Base-by-base conservation (phyloP, 1,140 invertebrate genomes). In the Campoletis sonorensis region DNA sequence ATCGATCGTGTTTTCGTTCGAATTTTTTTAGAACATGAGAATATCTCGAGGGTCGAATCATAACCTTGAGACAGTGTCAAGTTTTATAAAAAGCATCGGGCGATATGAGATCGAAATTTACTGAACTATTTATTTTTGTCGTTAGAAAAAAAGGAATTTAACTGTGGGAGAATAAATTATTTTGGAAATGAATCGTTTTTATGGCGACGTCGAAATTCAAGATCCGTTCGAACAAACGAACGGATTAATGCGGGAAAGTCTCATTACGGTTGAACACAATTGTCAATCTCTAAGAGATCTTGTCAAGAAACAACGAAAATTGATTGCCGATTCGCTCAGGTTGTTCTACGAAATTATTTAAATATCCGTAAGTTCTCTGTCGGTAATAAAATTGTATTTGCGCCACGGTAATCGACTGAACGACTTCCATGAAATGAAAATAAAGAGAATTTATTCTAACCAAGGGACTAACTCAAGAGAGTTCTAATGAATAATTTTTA, bases 101-200 rank as follows among this genome's bases (percentile, higher is more conserved):
- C 16, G 51, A 4, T 33, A 54, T 54, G n/a, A 18, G 51, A 54
- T 54, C 51, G 51, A 54, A 54, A 54, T 54, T 54, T 54, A 4
- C 51, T 5, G 18, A 54, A 54, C 51, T n/a, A 21, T 8, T 70
- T 33, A 70, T 70, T 70, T 37, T 70, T 30, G 40, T 70, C 68
- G 13, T 18, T 70, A 0, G 26, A 18, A 37, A 70, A 70, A 33
- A 70, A 37, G 4, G 33, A 16, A n/a, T 54, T 54, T 54, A 1
- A n/a, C 51, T 18, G 16, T 54, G 4, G 33, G 33, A 8, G 27
- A 5, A 70, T 4, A 70, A 70, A 10, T 45, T 45, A 45, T 45
- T 4, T 54, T 7, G 68, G 40, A 70, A 26, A 75, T 75, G 72
- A 49, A 75, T 75, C 72, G 72, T 16, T 15, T 75, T 54, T 13